Base-by-base conservation (phyloP, 2,888 invertebrate species). In the Drosophila anomelani region DNA sequence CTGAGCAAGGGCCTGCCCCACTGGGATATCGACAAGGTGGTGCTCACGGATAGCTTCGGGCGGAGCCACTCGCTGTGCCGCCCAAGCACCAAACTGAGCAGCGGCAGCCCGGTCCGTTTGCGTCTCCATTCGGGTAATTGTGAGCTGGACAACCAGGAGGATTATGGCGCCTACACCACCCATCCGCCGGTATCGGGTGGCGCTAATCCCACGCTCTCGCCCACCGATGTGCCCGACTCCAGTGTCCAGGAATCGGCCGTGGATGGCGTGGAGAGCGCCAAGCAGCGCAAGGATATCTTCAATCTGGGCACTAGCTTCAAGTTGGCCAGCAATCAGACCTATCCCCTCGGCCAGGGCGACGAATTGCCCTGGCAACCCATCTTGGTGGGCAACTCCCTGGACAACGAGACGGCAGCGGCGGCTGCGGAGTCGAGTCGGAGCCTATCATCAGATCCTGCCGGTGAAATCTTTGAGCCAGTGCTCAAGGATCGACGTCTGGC, bases 41-140 rank as follows among this genome's bases (percentile, higher is more conserved):
- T 96, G 59, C 94, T 98, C 20, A 95, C 96, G 49, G 97, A 97
- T 90, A 97, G 97, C 91, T 97, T 96, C 89, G 96, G 97, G 15
- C 95, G 96, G 90, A 96, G 96, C 75, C 95, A 96, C 66, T 97
- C 97, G 0, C 94, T 96, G 66, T 98, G 97, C 90, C 95, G 95
- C 80, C 95, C 95, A 78, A 95, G 95, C 59, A 93, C 97, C 36
- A 94, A 95, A 60, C 92, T 98, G 34, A 94, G 95, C 77, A 96
- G 96, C 0, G 96, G 96, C 9, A 94, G 94, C 62, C 94, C 96
- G 0, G 94, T 96, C 1, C 95, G 95, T 59, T 92, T 97, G 75
- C 95, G 95, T 1, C 93, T 98, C 3, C 95, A 95, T 84, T 94
- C 96, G 0, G 97, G 97, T 4, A 95, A 97, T 81, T 98, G 97